A percentile compares a stretch with the other conserved stretches of the same genome.
phyloP scores from a whole-genome alignment of 2,888 invertebrate genomes.

The Thereva nobilitata region DNA sequence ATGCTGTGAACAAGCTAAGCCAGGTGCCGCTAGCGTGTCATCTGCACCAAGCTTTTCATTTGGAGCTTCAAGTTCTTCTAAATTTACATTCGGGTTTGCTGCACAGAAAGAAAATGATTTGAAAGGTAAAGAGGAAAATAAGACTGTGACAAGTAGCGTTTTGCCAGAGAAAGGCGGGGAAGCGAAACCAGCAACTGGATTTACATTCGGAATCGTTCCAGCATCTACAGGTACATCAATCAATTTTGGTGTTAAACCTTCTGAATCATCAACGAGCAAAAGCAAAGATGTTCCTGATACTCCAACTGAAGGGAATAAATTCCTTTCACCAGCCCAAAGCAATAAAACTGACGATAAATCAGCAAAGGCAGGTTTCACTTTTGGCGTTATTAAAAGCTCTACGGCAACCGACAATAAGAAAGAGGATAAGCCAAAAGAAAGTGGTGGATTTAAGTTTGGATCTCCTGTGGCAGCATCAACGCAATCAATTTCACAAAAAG shows the following conservation, averaged over 20 bases:
- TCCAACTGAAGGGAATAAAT: not conserved
- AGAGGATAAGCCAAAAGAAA: slow-evolving; percentile 25
- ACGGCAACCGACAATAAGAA: slow-evolving; percentile 1
- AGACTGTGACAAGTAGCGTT: slow-evolving; percentile 38
- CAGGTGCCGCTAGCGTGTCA: slow-evolving; percentile 50
- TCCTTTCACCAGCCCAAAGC: not conserved
- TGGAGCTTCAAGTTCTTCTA: slow-evolving; percentile 48
- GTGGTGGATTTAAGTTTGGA: slow-evolving; percentile 45
- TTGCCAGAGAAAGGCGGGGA: slow-evolving; percentile 13
- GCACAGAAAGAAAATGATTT: slow-evolving; percentile 46
- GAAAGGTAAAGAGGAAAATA: slow-evolving; percentile 32
- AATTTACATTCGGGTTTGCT: slow-evolving; percentile 55
- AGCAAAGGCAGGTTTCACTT: not conserved
- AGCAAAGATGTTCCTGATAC: slow-evolving; percentile 28
- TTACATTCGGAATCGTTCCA: slow-evolving; percentile 14
- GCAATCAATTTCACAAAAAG: not conserved
- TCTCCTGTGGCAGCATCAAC: slow-evolving; percentile 11
- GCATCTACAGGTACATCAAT: slow-evolving; percentile 13
- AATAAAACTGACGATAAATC: not conserved
- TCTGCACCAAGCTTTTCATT: slow-evolving; percentile 49
- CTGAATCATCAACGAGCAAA: not conserved
- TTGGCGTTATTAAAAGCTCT: not conserved
- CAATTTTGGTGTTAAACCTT: slow-evolving; percentile 31
- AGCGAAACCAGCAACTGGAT: not conserved
- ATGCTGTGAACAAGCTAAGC: slow-evolving; percentile 64